phyloP scores from a whole-genome alignment of 2,113 vertebrate species.

The sheep (Ovis aries) region DNA sequence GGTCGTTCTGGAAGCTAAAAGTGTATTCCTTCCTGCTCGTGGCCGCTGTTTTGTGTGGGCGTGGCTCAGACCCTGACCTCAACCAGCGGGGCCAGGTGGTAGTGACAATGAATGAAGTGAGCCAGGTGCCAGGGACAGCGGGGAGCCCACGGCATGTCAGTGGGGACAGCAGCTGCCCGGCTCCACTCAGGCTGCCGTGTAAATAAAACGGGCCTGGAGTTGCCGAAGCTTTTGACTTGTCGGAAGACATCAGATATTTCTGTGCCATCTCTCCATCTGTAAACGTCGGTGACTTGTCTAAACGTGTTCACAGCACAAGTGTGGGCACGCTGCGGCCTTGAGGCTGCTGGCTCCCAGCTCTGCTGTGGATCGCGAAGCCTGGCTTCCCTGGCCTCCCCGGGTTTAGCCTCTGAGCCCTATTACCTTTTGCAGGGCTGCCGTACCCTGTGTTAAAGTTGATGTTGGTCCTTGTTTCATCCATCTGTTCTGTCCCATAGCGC shows the following conservation, averaged over 20 bases:
- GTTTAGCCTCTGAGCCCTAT: not conserved
- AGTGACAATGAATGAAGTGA: not conserved
- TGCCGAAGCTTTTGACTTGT: not conserved
- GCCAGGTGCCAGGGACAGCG: not conserved
- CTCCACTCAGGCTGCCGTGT: not conserved
- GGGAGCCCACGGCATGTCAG: not conserved
- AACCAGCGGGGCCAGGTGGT: not conserved
- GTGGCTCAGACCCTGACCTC: not conserved
- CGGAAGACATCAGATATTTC: not conserved
- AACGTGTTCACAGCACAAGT: not conserved
- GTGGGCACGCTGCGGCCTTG: not conserved
- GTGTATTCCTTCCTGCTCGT: not conserved
- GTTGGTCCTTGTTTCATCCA: not conserved
- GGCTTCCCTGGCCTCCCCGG: not conserved
- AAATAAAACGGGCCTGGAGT: not conserved
- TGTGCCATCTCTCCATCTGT: not conserved
- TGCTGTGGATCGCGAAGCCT: not conserved
- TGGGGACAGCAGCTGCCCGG: not conserved
- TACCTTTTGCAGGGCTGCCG: rapidly evolving
- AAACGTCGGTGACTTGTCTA: not conserved
- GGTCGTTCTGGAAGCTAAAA: not conserved
- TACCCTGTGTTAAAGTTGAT: not conserved
- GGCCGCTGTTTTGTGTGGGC: not conserved
- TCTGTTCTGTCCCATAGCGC: not conserved
- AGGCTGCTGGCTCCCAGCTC: not conserved